Percentiles rank a stretch among this genome's conserved stretches.
phyloP scores from a whole-genome alignment of 2,888 invertebrate species.

The Hoplodrina ambigua region DNA sequence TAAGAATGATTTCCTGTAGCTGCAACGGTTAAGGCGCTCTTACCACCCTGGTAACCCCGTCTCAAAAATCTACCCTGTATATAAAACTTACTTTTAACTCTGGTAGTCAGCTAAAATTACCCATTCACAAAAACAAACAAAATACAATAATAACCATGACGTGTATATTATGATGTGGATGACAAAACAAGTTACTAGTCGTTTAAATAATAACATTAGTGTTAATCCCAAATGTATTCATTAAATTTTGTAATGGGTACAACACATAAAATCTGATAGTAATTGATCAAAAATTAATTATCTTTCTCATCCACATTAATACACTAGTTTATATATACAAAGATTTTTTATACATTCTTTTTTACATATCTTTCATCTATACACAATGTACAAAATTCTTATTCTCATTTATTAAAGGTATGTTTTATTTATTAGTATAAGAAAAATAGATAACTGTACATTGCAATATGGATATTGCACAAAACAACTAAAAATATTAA shows the following conservation, averaged over 20 bases:
- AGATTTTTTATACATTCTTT: slow-evolving; percentile 83
- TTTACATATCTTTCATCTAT: slow-evolving; percentile 82
- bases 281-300: slow-evolving; percentile 55
- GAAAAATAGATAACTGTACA: slow-evolving; percentile 86
- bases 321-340: slow-evolving; percentile 80
- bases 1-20: background rate
- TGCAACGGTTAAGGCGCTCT: background rate
- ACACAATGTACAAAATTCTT: slow-evolving; percentile 87
- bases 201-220: slow-evolving; percentile 52
- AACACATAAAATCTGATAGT: slow-evolving; percentile 45
- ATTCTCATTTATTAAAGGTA: slow-evolving; percentile 75
- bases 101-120: slow-evolving; percentile 85
- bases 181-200: slow-evolving; percentile 57
- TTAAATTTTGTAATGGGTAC: slow-evolving; percentile 40
- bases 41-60: background rate
- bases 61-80: slow-evolving; percentile 23
- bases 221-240: slow-evolving; percentile 44
- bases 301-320: slow-evolving; percentile 71
- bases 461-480: slow-evolving; percentile 89
- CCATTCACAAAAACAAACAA: slow-evolving; percentile 81
- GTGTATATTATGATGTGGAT: slow-evolving; percentile 63
- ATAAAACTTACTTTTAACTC: slow-evolving; percentile 71
- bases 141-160: slow-evolving; percentile 59
- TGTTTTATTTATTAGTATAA: slow-evolving; percentile 76
- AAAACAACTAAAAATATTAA: slow-evolving; percentile 87